A percentile compares a stretch with the other conserved stretches of the same genome.
phyloP scores from a whole-genome alignment of 2,888 invertebrate genomes.

The Leptopilina myrica region DNA sequence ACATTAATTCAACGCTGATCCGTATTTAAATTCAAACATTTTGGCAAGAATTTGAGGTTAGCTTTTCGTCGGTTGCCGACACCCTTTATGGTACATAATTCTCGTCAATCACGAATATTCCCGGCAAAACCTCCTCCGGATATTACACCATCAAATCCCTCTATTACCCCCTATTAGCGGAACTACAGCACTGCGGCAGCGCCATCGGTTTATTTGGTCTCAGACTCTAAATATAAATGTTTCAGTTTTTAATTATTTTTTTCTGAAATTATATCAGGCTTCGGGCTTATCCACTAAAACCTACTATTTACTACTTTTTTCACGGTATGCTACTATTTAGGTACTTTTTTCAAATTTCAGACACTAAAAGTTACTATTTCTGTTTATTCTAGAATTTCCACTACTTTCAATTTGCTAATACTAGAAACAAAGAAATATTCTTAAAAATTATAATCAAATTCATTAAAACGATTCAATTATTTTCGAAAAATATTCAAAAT shows the following conservation, averaged over 20 bases:
- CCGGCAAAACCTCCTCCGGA: constrained; percentile 56
- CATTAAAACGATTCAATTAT: no score
- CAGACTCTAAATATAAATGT: neutral
- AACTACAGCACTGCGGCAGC: constrained; percentile 53
- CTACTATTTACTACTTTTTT: no score
- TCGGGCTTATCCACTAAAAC: no score
- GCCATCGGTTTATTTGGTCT: constrained; percentile 46
- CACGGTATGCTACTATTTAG: no score
- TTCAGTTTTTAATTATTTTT: neutral
- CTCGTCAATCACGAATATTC: constrained; percentile 56
- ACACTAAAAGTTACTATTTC: no score
- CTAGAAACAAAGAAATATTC: no score
- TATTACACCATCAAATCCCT: constrained; percentile 58
- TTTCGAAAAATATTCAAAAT: no score
- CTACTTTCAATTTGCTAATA: no score
- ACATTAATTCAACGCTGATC: constrained; percentile 5
- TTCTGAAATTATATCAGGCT: no score
- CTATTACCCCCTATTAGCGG: constrained; percentile 56
- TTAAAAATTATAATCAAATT: no score
- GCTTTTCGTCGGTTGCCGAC: constrained; percentile 15
- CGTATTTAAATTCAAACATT: constrained; percentile 10
- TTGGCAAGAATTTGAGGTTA: constrained; percentile 23
- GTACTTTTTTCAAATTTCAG: no score
- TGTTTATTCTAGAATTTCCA: no score
- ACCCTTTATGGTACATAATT: constrained; percentile 50